Evolutionary conservation across 2,797 vertebrate genomes (phyloP).

Genomic region (Balearica regulorum): DNA sequence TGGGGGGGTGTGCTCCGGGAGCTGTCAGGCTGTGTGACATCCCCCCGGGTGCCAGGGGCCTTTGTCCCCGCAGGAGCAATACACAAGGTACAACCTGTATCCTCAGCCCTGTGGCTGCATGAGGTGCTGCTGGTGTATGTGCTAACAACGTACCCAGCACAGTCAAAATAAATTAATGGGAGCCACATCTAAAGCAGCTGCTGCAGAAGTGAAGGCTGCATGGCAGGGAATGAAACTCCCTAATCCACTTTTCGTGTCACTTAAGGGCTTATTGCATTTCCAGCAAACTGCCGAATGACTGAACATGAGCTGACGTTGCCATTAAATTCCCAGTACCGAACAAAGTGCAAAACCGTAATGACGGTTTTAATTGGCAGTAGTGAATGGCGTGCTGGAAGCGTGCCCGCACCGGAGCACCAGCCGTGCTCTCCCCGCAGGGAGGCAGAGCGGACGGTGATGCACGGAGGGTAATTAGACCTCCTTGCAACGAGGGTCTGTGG

Average conservation of each 20-base stretch:
- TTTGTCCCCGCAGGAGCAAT: neutral
- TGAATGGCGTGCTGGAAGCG: neutral
- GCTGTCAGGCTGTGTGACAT: neutral
- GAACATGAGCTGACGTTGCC: neutral
- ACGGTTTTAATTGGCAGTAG: neutral
- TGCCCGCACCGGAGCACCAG: neutral
- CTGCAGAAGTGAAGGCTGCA: accelerated
- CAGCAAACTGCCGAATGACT: neutral
- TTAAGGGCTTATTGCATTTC: neutral
- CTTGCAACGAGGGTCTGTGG: neutral
- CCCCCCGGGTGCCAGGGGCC: neutral
- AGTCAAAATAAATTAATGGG: neutral
- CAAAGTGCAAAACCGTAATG: neutral
- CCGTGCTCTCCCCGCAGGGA: neutral
- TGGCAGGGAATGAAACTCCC: neutral
- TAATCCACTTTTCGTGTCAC: neutral
- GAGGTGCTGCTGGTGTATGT: neutral
- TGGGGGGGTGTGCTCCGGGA: too few relatives aligned
- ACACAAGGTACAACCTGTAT: accelerated
- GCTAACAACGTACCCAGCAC: neutral
- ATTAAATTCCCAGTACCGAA: neutral
- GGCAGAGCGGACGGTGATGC: neutral
- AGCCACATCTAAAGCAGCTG: neutral
- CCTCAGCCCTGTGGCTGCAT: neutral
- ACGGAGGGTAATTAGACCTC: neutral